Percentiles rank a stretch among this genome's conserved stretches.
phyloP scores from a whole-genome alignment of 2,888 invertebrate species.

The Gortyna flavago region DNA sequence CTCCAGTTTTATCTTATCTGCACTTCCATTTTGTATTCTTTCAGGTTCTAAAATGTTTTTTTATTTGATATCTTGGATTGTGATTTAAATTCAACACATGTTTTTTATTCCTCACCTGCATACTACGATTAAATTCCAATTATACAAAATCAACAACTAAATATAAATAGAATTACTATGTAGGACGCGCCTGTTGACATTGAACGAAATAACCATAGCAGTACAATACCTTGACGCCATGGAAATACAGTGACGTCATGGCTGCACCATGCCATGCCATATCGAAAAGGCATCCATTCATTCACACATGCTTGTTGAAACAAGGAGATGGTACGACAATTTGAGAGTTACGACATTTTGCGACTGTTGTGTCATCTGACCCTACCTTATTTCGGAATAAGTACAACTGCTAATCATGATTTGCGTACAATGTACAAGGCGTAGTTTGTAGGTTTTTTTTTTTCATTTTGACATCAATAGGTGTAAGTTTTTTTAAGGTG shows the following conservation, averaged over 20 bases:
- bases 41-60: background rate
- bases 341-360: conserved; percentile 4
- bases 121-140: conserved; percentile 12
- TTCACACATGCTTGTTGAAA: conserved; percentile 40
- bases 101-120: background rate
- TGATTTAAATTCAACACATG: too few species aligned
- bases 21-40: background rate
- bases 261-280: conserved; percentile 31
- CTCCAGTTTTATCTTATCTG: background rate
- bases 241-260: conserved; percentile 57
- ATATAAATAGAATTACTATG: conserved; percentile 42
- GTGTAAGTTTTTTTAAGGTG: too few species aligned
- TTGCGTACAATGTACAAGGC: background rate
- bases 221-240: conserved; percentile 59
- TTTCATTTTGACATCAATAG: background rate
- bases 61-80: conserved; percentile 1
- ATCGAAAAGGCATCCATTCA: conserved; percentile 43
- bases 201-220: conserved; percentile 61
- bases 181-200: conserved; percentile 59
- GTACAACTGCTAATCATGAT: background rate
- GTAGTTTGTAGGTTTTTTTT: background rate
- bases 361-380: background rate
- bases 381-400: background rate
- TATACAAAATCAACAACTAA: conserved; percentile 16
- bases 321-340: conserved; percentile 19